These are phyloP conservation scores for Cotesia vestalis DNA, from an alignment of 1,140 invertebrate genomes.

Conservation along the genomic window DNA sequence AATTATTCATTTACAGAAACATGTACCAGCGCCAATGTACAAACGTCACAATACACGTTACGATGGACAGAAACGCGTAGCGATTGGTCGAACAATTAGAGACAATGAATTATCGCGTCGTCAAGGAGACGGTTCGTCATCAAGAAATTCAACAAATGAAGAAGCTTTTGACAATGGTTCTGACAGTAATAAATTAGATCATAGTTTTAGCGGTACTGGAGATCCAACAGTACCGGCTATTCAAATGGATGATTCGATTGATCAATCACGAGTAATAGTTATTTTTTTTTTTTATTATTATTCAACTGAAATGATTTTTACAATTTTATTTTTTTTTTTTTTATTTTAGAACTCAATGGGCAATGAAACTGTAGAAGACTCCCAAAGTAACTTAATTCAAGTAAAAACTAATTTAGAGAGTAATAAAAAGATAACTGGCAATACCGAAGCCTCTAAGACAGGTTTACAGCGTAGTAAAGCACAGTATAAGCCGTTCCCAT, in stretches of 20 bases:
- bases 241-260: conserved; percentile 53
- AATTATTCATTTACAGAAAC: conserved; percentile 46
- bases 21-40: conserved; percentile 53
- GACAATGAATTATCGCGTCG: conserved; percentile 43
- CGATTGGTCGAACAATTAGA: conserved; percentile 55
- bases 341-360: conserved; percentile 2
- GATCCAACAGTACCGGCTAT: conserved; percentile 55
- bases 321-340: too few relatives aligned
- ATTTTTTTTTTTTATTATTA: conserved; percentile 32
- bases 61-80: conserved; percentile 67
- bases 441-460: conserved; percentile 41
- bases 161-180: conserved; percentile 32
- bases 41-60: conserved; percentile 58
- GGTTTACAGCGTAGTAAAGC: conserved; percentile 42
- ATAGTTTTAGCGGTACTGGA: conserved; percentile 42
- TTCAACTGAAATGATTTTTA: not conserved
- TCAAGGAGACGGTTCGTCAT: conserved; percentile 31
- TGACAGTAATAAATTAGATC: conserved; percentile 45
- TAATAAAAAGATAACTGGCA: conserved; percentile 21
- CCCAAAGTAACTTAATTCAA: conserved; percentile 36
- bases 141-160: conserved; percentile 31
- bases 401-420: conserved; percentile 37
- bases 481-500: conserved; percentile 64
- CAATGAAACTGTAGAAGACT: not conserved
- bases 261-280: conserved; percentile 46